Conservation (phyloP, 2,113 vertebrate genomes). For the Edolisoma coerulescens region DNA sequence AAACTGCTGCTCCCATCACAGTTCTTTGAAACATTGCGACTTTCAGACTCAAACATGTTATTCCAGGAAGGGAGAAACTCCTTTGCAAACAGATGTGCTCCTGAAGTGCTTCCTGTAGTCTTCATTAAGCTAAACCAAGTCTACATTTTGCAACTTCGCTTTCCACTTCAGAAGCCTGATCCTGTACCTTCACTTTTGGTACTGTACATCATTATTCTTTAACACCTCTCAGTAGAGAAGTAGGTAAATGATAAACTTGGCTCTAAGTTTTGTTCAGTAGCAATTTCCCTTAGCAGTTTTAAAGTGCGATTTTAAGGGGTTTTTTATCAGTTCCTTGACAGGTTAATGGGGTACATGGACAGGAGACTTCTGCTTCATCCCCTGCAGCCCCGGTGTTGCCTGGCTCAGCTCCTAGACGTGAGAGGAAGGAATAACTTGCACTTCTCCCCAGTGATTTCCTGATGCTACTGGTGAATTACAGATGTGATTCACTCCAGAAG, state of each 20-base stretch:
- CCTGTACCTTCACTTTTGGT: background rate
- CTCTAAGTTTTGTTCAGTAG: background rate
- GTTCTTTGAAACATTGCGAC: background rate
- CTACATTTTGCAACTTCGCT: background rate
- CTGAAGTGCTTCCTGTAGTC: background rate
- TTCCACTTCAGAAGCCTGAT: background rate
- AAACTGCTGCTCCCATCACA: background rate
- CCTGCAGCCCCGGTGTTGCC: slow-evolving; percentile 5
- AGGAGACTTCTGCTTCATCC: slow-evolving; percentile 8
- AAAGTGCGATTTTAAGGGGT: background rate
- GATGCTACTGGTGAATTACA: background rate
- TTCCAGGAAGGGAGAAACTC: background rate
- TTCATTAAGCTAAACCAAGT: background rate
- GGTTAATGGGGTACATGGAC: background rate
- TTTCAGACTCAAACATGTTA: background rate
- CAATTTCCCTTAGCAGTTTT: background rate
- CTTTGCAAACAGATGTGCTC: background rate
- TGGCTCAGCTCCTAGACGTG: background rate
- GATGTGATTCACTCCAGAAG: background rate
- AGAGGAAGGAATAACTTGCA: background rate
- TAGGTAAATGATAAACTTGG: background rate
- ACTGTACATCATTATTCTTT: background rate
- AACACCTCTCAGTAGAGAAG: background rate
- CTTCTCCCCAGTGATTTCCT: background rate
- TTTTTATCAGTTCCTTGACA: background rate